A percentile compares a stretch with the other conserved stretches of the same genome.
Evolutionary conservation across 2,113 vertebrate species (phyloP).

Genomic region (Cichladusa arquata): DNA sequence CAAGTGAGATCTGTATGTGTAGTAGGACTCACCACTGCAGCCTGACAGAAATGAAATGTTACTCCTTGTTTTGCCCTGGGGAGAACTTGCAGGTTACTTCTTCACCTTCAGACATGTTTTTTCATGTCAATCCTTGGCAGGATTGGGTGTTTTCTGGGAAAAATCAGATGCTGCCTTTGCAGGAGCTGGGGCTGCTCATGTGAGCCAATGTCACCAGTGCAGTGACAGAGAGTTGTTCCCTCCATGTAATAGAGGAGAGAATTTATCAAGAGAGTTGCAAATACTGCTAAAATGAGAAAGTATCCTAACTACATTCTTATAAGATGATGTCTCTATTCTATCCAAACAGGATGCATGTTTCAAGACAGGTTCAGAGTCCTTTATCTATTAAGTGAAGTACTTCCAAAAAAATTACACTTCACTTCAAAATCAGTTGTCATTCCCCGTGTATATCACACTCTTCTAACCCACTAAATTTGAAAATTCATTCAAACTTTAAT

Average conservation of each 20-base stretch:
- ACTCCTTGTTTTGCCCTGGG: not conserved
- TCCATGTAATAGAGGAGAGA: not conserved
- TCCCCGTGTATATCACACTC: not conserved
- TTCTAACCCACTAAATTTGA: not conserved
- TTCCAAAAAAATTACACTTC: not conserved
- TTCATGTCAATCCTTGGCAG: not conserved
- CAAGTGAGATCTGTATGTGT: conserved; percentile 9
- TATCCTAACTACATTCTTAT: not conserved
- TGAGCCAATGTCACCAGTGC: not conserved
- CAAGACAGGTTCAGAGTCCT: not conserved
- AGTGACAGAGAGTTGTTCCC: not conserved
- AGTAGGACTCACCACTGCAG: not conserved
- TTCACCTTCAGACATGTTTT: not conserved
- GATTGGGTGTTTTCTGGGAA: not conserved
- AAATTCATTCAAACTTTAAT: not conserved
- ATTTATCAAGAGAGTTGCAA: not conserved
- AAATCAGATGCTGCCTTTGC: not conserved
- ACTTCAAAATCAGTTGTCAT: not conserved
- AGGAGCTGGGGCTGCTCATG: not conserved
- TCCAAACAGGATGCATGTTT: not conserved
- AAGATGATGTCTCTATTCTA: not conserved
- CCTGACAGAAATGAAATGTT: conserved; percentile 14
- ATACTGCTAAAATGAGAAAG: not conserved
- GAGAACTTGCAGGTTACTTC: conserved; percentile 32
- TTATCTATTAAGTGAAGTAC: not conserved